Conservation (phyloP, 2,888 invertebrate species). For the Villa cingulata region DNA sequence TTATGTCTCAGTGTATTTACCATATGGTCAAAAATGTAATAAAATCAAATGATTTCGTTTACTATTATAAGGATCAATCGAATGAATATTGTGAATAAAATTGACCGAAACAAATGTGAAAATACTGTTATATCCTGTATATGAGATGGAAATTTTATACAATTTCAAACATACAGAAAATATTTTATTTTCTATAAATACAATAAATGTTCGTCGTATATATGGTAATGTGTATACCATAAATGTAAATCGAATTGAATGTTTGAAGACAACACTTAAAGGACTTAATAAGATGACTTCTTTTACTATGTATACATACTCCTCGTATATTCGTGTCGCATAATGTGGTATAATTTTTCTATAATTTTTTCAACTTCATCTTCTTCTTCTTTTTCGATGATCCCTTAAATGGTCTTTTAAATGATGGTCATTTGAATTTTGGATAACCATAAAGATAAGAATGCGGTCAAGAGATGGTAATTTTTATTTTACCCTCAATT, state of each 20-base stretch:
- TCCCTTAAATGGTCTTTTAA: conserved; percentile 17
- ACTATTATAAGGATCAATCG: neutral
- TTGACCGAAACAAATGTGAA: neutral
- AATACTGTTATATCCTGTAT: no score
- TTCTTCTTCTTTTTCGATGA: conserved; percentile 14
- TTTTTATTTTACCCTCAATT: conserved; percentile 20
- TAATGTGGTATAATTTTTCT: conserved; percentile 20
- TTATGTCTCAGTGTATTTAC: no score
- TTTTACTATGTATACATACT: no score
- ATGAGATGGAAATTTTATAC: no score
- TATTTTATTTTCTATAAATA: no score
- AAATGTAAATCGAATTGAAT: neutral
- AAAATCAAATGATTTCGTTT: neutral
- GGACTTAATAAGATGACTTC: conserved; percentile 20
- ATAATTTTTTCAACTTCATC: conserved; percentile 6
- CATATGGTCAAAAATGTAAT: neutral
- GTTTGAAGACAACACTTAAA: conserved; percentile 10
- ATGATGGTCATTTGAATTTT: conserved; percentile 19
- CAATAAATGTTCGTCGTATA: no score
- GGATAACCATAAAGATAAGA: conserved; percentile 21
- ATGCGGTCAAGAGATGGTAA: conserved; percentile 19
- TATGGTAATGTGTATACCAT: neutral
- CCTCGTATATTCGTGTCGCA: no score
- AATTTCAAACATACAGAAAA: no score
- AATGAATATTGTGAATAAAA: neutral